Conservation (phyloP, 2,888 invertebrate species). For the Anagyrus pseudococci region DNA sequence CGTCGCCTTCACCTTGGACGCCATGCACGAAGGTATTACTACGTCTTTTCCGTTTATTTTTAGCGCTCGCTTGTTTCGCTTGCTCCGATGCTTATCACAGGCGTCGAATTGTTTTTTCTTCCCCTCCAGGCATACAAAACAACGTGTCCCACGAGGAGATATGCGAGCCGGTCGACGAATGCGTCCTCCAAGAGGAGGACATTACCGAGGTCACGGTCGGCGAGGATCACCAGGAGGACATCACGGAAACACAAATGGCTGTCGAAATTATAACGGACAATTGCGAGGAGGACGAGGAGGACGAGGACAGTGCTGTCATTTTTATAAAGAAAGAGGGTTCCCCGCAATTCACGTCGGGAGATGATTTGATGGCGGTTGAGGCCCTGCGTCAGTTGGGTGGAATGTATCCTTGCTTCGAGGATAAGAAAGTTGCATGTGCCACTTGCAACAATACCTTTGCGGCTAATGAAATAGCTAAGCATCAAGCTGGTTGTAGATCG, state of each 20-base stretch:
- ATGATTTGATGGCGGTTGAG: constrained; percentile 63
- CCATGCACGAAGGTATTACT: constrained; percentile 45
- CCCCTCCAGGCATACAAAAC: constrained; percentile 23
- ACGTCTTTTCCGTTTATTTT: constrained; percentile 7
- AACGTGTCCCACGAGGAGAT: constrained; percentile 55
- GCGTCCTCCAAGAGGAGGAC: constrained; percentile 45
- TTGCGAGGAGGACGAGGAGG: constrained; percentile 50
- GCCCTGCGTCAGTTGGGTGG: constrained; percentile 62
- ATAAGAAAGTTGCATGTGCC: constrained; percentile 52
- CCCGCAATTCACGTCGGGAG: constrained; percentile 55
- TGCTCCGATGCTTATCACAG: neutral
- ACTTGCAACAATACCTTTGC: constrained; percentile 49
- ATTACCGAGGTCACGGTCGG: constrained; percentile 44
- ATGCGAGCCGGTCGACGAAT: constrained; percentile 50
- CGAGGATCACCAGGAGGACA: constrained; percentile 36
- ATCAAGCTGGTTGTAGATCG: constrained; percentile 47
- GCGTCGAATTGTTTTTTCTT: neutral
- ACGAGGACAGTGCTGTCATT: constrained; percentile 44
- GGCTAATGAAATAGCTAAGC: constrained; percentile 50
- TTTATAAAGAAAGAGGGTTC: constrained; percentile 54
- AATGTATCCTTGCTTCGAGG: constrained; percentile 56
- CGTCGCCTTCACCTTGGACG: constrained; percentile 51
- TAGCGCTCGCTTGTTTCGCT: neutral
- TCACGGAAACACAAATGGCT: constrained; percentile 44
- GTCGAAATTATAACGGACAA: constrained; percentile 50